Conservation (phyloP, 2,888 invertebrate species). For the Flabesymbios commensalis region DNA sequence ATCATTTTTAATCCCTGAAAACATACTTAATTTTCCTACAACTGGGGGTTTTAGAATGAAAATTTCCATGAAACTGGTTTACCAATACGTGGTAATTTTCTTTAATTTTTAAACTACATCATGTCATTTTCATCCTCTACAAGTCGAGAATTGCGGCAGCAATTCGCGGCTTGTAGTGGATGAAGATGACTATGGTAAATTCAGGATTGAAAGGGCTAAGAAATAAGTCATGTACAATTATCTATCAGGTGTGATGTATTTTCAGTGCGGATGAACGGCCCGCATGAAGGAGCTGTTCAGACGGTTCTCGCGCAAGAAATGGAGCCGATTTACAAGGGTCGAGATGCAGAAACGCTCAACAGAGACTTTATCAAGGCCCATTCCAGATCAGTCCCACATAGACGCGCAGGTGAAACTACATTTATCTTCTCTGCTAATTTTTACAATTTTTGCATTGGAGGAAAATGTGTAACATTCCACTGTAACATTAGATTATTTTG, state of each 20-base stretch:
- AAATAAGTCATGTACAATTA: no score
- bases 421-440: not conserved
- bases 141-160: no score
- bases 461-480: not conserved
- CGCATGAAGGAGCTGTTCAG: slow-evolving; percentile 43
- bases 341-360: slow-evolving; percentile 59
- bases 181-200: no score
- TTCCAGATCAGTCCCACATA: slow-evolving; percentile 21
- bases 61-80: no score
- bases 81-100: no score
- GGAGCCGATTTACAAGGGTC: slow-evolving; percentile 65
- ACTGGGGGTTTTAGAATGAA: no score
- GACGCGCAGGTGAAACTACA: slow-evolving; percentile 22
- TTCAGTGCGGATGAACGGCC: slow-evolving; percentile 33
- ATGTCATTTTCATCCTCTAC: no score
- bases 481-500: not conserved
- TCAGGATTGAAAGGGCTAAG: no score
- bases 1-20: no score
- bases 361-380: slow-evolving; percentile 20
- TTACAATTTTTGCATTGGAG: not conserved
- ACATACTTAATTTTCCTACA: no score
- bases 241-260: not conserved
- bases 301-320: slow-evolving; percentile 62
- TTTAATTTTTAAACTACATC: no score
- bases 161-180: no score